Evolutionary conservation across 37 sponge, comb jelly and placozoan species (phyloP).

Genomic region (Lycopodina hypogea): DNA sequence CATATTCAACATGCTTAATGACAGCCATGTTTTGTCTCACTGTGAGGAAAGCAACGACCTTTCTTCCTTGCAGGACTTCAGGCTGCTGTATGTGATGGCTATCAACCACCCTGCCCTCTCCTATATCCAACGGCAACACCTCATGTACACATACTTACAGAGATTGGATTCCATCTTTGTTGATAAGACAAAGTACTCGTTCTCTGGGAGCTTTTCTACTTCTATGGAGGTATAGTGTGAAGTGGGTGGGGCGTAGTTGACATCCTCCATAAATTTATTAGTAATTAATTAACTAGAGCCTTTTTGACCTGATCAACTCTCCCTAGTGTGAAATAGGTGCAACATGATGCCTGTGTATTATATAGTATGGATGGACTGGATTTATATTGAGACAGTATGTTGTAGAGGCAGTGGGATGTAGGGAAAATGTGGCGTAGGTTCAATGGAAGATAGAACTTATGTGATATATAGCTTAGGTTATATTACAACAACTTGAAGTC

Average conservation of each 20-base stretch:
- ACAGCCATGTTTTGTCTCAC: constrained; percentile 15
- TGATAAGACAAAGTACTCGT: constrained; percentile 31
- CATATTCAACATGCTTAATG: constrained; percentile 49
- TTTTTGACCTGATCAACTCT: too few relatives aligned
- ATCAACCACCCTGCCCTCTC: constrained; percentile 66
- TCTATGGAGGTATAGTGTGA: constrained; percentile 23
- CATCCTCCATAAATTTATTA: too few relatives aligned
- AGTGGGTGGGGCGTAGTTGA: neutral
- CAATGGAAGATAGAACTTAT: too few relatives aligned
- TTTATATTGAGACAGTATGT: too few relatives aligned
- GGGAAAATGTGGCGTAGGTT: too few relatives aligned
- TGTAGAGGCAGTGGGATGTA: too few relatives aligned
- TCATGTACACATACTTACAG: constrained; percentile 56
- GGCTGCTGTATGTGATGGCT: constrained; percentile 78
- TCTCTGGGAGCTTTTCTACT: constrained; percentile 28
- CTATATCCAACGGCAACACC: constrained; percentile 53
- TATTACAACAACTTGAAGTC: too few relatives aligned
- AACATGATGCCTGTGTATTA: too few relatives aligned
- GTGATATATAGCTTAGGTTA: too few relatives aligned
- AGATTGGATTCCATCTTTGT: constrained; percentile 30
- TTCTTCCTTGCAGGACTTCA: constrained; percentile 53
- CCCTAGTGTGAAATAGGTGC: too few relatives aligned
- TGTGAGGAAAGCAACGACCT: constrained; percentile 30
- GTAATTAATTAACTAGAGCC: too few relatives aligned
- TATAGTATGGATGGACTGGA: too few relatives aligned